These are phyloP conservation scores for Tragelaphus imberbis DNA, from an alignment of 2,113 vertebrate genomes.

Conservation along the genomic window DNA sequence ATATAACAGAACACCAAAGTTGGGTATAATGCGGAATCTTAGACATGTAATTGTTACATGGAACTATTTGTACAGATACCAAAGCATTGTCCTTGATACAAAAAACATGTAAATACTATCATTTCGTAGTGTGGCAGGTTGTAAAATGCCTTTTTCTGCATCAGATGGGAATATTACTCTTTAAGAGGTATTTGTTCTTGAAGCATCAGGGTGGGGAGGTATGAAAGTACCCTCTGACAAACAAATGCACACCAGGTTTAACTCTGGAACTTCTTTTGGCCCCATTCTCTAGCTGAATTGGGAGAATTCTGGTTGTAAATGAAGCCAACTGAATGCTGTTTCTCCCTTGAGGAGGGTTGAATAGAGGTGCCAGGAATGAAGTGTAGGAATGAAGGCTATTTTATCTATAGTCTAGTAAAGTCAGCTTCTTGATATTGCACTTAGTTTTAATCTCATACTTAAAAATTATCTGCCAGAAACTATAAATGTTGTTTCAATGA, in stretches of 20 bases:
- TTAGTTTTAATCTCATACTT: not conserved
- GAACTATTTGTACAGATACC: not conserved
- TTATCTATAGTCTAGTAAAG: not conserved
- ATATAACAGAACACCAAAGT: not conserved
- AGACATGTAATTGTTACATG: not conserved
- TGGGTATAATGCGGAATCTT: too few species aligned
- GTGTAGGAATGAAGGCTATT: not conserved
- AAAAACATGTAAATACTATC: not conserved
- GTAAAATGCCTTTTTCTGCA: not conserved
- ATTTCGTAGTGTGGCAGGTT: not conserved
- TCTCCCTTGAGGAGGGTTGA: too few species aligned
- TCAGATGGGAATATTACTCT: not conserved
- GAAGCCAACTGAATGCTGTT: not conserved
- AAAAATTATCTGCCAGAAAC: not conserved
- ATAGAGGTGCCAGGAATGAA: not conserved
- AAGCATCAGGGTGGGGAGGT: not conserved
- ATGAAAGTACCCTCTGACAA: not conserved
- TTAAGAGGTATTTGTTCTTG: not conserved
- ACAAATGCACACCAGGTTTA: not conserved
- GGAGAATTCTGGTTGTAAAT: not conserved
- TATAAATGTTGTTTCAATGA: not conserved
- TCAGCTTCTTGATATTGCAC: not conserved
- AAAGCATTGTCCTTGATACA: not conserved
- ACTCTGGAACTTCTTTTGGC: not conserved
- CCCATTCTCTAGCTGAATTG: not conserved